Conservation (phyloP, 2,797 vertebrate species). For the Pipistrellus kuhlii region DNA sequence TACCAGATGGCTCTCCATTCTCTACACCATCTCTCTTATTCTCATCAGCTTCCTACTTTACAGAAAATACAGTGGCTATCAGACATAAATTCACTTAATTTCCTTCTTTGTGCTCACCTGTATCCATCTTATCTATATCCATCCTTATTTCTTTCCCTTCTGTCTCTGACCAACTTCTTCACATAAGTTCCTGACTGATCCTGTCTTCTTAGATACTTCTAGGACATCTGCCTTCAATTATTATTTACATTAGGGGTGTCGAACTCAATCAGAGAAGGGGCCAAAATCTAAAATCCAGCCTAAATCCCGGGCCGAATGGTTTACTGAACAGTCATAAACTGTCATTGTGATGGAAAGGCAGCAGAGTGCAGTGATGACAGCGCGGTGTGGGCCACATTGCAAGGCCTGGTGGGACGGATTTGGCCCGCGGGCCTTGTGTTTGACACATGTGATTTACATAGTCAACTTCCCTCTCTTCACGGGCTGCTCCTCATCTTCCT, state of each 20-base stretch:
- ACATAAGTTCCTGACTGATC: neutral
- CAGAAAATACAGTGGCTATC: neutral
- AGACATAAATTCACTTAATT: constrained; percentile 19
- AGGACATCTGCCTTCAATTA: neutral
- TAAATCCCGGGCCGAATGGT: too few relatives aligned
- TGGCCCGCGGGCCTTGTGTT: too few relatives aligned
- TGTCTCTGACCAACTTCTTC: constrained; percentile 6
- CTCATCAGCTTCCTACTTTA: constrained; percentile 19
- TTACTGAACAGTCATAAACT: too few relatives aligned
- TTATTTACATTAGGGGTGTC: neutral
- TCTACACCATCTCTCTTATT: neutral
- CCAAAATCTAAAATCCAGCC: too few relatives aligned
- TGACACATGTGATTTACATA: too few relatives aligned
- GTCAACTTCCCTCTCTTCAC: neutral
- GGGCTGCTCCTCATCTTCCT: neutral
- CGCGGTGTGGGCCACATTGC: too few relatives aligned
- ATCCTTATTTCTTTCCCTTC: neutral
- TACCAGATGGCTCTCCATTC: neutral
- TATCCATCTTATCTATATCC: neutral
- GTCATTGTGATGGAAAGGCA: too few relatives aligned
- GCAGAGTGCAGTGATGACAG: too few relatives aligned
- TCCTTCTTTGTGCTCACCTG: neutral
- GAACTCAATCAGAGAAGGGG: too few relatives aligned
- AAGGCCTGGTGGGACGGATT: too few relatives aligned
- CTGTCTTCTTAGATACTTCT: neutral